Percentiles rank a stretch among this genome's conserved stretches.
phyloP scores from a whole-genome alignment of 1,140 invertebrate species.

The Platorchestia sp. region DNA sequence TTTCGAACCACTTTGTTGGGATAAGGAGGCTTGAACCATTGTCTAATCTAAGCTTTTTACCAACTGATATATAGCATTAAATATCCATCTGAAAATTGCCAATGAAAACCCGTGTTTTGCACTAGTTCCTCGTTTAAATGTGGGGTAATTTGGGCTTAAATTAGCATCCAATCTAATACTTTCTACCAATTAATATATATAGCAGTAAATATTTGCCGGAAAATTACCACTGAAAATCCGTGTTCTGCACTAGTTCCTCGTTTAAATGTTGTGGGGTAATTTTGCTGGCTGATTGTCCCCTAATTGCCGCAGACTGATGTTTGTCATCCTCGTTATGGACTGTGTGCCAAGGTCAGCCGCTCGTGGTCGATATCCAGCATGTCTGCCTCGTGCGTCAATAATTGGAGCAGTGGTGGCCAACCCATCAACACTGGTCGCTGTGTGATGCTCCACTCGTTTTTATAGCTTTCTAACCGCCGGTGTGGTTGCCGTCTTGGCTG shows the following conservation, averaged over 20 bases:
- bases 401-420: not conserved
- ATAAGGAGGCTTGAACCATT: too few species aligned
- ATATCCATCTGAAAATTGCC: not conserved
- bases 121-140: not conserved
- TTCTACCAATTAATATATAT: too few species aligned
- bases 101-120: not conserved
- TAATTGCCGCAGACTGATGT: not conserved
- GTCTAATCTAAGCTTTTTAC: too few species aligned
- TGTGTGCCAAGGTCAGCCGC: not conserved
- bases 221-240: not conserved
- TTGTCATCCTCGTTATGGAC: not conserved
- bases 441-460: not conserved
- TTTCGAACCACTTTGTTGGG: too few species aligned
- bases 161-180: too few species aligned
- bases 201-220: not conserved
- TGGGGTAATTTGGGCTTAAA: too few species aligned
- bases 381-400: not conserved
- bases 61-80: too few species aligned
- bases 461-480: not conserved
- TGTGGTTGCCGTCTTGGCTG: not conserved
- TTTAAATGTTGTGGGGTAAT: slow-evolving; percentile 1
- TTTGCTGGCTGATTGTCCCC: not conserved
- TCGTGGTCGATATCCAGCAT: not conserved
- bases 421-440: not conserved
- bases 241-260: not conserved